Evolutionary conservation across 2,113 vertebrate species (phyloP), one percentile per base, ranked within the genome.

Genomic region (Microcebus murinus): DNA sequence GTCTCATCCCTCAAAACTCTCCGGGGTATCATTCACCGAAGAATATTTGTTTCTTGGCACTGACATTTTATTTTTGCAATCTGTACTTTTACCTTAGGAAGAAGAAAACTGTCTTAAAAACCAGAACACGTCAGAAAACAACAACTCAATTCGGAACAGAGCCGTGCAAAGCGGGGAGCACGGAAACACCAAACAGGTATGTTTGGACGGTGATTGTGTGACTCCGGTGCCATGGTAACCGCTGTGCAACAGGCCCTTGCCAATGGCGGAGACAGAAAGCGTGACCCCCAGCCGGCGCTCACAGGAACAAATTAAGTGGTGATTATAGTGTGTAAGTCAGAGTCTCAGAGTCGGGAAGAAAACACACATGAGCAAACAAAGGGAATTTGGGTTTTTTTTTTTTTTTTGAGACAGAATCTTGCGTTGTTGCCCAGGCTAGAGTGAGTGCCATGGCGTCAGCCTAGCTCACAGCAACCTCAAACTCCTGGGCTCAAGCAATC

Each of bases 101-200:
- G 81, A 93, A 55, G 89, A 71, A 27, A 52, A 82, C 63, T 39
- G 81, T 55, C 42, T 71, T 68, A 52, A 68, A 96, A 94, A 95
- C 50, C 48, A 25, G 10, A 85, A 95, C 45, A 20, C 6, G 31
- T 36, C 86, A 1, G 17, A 12, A 92, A 94, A 96, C 11, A 87
- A 90, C 55, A 63, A 29, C 61, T 86, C 61, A 0, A 13, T 96
- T 29, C 84, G 85, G 87, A 95, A 31, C 1, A 96, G 96, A 83
- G 95, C 18, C 55, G 86, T 34, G n/a, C 96, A 96, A 91, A 96
- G 45, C 15, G 63, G 67, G 31, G 90, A 95, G 21, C 42, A 4
- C 1, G 31, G 50, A 27, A 83, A 59, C 7, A 15, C 11, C 88
- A 45, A 70, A 14, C 95, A 98, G 97, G 98, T 98, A 97, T 4